Evolutionary conservation across 1,140 invertebrate species (phyloP).

Genomic region (Euura lappo): DNA sequence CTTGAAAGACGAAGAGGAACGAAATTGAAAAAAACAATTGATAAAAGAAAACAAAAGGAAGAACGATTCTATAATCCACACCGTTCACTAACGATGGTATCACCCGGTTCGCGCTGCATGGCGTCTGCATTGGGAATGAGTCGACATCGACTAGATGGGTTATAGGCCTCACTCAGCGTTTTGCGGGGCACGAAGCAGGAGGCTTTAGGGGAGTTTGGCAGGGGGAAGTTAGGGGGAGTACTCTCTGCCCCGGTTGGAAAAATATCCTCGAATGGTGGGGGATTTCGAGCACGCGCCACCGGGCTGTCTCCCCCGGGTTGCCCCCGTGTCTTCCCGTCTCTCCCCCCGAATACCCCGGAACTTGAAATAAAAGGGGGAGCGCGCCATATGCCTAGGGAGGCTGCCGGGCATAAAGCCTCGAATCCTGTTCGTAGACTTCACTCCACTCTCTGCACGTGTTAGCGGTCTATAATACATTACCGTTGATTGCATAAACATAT

Average conservation of each 20-base stretch:
- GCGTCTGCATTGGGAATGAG: conserved; percentile 57
- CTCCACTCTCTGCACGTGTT: no score
- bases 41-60: no score
- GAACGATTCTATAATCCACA: no score
- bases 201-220: conserved; percentile 10
- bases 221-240: background rate
- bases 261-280: conserved; percentile 36
- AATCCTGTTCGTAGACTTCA: no score
- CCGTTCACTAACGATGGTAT: background rate
- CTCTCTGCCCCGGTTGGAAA: conserved; percentile 18
- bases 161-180: conserved; percentile 44
- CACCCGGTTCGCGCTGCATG: conserved; percentile 52
- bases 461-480: no score
- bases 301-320: conserved; percentile 26
- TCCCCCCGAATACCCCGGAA: conserved; percentile 22
- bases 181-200: conserved; percentile 32
- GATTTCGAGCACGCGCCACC: conserved; percentile 57
- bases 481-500: no score
- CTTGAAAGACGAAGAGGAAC: background rate
- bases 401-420: conserved; percentile 3
- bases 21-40: no score
- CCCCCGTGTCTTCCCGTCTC: conserved; percentile 1
- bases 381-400: conserved; percentile 46
- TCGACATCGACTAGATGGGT: conserved; percentile 55
- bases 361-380: conserved; percentile 36